Percentiles rank a stretch among this genome's conserved stretches.
phyloP scores from a whole-genome alignment of 2,888 invertebrate genomes.

The Scaptomyza cyrtandrae region DNA sequence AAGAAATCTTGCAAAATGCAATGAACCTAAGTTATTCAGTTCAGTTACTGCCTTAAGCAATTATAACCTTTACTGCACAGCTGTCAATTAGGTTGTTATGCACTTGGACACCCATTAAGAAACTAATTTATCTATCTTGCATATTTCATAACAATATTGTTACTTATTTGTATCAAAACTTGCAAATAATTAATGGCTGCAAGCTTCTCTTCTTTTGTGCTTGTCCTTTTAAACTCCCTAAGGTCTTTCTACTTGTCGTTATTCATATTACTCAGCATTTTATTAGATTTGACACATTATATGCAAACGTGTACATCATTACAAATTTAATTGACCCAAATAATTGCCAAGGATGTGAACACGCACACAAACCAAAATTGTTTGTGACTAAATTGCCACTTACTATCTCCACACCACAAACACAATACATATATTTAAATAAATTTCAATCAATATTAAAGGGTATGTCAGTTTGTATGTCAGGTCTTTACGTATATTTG shows the following conservation, averaged over 20 bases:
- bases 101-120: neutral
- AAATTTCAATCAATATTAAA: constrained; percentile 61
- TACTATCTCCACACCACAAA: neutral
- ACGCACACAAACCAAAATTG: constrained; percentile 19
- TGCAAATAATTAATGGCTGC: neutral
- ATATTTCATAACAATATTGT: constrained; percentile 27
- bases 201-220: neutral
- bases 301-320: constrained; percentile 48
- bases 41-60: neutral
- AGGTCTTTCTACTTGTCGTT: constrained; percentile 16
- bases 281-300: constrained; percentile 63
- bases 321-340: constrained; percentile 76
- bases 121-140: constrained; percentile 12
- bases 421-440: constrained; percentile 28
- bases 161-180: constrained; percentile 17
- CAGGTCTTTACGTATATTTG: neutral
- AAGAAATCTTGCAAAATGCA: neutral
- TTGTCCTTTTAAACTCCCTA: constrained; percentile 5
- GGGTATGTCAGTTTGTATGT: constrained; percentile 28
- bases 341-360: constrained; percentile 44
- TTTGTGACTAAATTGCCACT: constrained; percentile 19
- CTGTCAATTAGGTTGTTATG: constrained; percentile 14
- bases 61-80: neutral
- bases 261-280: constrained; percentile 36
- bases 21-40: neutral